Evolutionary conservation across 2,797 vertebrate genomes (phyloP).

Genomic region (Diceros bicornis): DNA sequence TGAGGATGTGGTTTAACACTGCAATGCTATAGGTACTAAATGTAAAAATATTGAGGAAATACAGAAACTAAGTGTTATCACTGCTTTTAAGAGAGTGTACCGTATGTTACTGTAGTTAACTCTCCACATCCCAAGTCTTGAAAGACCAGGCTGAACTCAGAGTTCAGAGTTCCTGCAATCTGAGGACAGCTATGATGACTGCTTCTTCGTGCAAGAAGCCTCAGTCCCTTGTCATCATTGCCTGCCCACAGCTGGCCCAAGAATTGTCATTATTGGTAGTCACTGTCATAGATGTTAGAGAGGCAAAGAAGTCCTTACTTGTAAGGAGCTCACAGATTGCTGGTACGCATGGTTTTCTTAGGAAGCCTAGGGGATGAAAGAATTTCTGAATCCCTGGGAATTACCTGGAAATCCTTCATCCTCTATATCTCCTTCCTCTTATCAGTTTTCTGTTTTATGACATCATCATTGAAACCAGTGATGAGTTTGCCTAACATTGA

Average conservation of each 20-base stretch:
- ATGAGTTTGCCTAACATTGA: background rate
- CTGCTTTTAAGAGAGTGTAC: background rate
- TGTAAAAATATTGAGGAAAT: conserved; percentile 67
- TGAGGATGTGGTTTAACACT: conserved; percentile 68
- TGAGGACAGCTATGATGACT: background rate
- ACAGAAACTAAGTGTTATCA: conserved; percentile 51
- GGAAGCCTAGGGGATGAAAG: conserved; percentile 30
- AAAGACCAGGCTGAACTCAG: conserved; percentile 14
- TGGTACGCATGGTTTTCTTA: conserved; percentile 39
- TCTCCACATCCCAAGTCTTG: background rate
- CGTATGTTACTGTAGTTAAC: conserved; percentile 33
- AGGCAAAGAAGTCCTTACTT: conserved; percentile 42
- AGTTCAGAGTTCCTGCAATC: background rate
- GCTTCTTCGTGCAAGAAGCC: background rate
- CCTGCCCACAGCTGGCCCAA: background rate
- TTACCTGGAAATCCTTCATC: conserved; percentile 33
- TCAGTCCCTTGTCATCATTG: background rate
- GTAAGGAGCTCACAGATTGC: conserved; percentile 7
- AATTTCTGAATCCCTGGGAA: conserved; percentile 59
- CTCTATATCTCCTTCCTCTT: conserved; percentile 12
- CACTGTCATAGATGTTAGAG: background rate
- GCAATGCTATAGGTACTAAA: conserved; percentile 40
- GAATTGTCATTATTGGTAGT: background rate
- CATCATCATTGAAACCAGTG: background rate
- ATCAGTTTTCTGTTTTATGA: conserved; percentile 57